A percentile compares a stretch with the other conserved stretches of the same genome.
Conservation (phyloP, 2,797 vertebrate genomes). For the Mallotus villosus region DNA sequence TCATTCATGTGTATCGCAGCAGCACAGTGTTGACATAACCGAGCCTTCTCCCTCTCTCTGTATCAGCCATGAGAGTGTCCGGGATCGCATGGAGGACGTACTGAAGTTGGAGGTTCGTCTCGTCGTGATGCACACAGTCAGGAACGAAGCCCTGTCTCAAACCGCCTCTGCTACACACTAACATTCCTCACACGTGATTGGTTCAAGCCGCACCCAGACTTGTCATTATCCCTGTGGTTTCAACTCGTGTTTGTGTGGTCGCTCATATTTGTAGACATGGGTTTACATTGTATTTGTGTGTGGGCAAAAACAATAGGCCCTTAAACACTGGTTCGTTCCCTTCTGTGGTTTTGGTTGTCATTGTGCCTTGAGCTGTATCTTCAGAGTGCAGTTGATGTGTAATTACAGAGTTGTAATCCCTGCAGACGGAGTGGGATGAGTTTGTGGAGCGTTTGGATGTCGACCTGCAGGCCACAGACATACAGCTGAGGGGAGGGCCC, state of each 20-base stretch:
- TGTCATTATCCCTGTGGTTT: not conserved
- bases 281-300: not conserved
- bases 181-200: not conserved
- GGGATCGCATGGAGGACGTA: conserved; percentile 65
- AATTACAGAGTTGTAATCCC: not conserved
- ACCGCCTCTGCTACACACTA: not conserved
- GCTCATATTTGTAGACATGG: not conserved
- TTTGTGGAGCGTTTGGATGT: conserved; percentile 68
- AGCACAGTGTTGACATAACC: not conserved
- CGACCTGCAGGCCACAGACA: conserved; percentile 47
- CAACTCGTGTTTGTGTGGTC: not conserved
- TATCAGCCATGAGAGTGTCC: conserved; percentile 56
- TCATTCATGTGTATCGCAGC: too few relatives aligned
- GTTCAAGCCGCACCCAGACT: not conserved
- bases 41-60: conserved; percentile 1
- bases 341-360: too few relatives aligned
- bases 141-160: not conserved
- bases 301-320: not conserved
- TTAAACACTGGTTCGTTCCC: not conserved
- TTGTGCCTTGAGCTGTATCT: too few relatives aligned
- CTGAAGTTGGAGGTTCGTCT: conserved; percentile 68
- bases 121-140: not conserved
- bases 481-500: conserved; percentile 29
- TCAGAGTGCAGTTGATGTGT: too few relatives aligned
- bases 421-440: conserved; percentile 72